Evolutionary conservation across 2,113 vertebrate genomes (phyloP), one percentile per base, ranked within the genome.

Genomic region (Callipepla californica): DNA sequence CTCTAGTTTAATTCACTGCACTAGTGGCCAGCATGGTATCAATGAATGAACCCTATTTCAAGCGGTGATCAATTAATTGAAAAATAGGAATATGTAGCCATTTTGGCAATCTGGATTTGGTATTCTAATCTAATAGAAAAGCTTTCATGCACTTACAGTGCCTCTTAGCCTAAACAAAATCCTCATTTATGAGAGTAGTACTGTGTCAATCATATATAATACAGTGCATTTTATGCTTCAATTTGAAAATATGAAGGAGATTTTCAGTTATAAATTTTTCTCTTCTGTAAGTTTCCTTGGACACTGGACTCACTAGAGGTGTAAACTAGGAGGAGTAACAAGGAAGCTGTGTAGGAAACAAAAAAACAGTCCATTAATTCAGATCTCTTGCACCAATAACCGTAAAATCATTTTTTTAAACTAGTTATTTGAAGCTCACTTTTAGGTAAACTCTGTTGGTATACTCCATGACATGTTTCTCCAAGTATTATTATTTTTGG

Each of bases 91-190:
- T 73, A 62, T 87, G 26, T 11, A 58, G 45, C 21, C 75, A 79
- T 76, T 91, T 92, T 94, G 58, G 65, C n/a, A 66, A 38, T 66
- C 74, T 68, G 55, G 58, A 73, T 81, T 92, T 75, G 80, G 20
- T 84, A 66, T 94, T 87, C 62, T 95, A 94, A 92, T 92, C 63
- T 89, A 94, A 91, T 89, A 91, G 45, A 89, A 87, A 96, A 93
- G 44, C 90, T 95, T 96, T 96, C 75, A 87, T 65, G 58, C 69
- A 38, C 69, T 95, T 75, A 87, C 23, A 36, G 62, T 81, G 66
- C 78, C 36, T 89, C 74, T 85, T 92, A 67, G 50, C 58, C 62
- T 81, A 92, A 91, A 79, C 69, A 89, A 86, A 87, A 87, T 79
- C 53, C 63, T 61, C 12, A 15, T 85, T 77, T 93, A 62, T 76